A percentile compares a stretch with the other conserved stretches of the same genome.
These are phyloP conservation scores for Chrysina gloriosa DNA, from an alignment of 2,888 invertebrate genomes.

Conservation along the genomic window DNA sequence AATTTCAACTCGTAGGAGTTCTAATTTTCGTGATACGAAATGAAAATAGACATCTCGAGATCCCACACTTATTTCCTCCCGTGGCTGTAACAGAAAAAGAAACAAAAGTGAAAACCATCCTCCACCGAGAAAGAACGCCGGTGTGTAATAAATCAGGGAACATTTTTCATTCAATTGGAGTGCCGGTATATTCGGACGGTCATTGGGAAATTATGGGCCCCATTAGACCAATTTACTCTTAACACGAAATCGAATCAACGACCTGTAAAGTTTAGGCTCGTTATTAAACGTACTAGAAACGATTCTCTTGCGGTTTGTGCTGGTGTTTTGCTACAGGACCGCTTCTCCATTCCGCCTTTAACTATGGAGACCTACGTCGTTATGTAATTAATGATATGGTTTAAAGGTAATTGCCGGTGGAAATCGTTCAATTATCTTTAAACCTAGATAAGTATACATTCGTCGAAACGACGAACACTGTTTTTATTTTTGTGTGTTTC, in stretches of 20 bases:
- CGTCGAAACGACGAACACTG: too few relatives aligned
- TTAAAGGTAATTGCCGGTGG: neutral
- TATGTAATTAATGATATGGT: slow-evolving; percentile 1
- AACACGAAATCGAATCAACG: slow-evolving; percentile 60
- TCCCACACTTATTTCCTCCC: too few relatives aligned
- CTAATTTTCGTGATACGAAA: too few relatives aligned
- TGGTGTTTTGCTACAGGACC: slow-evolving; percentile 49
- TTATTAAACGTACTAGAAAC: slow-evolving; percentile 56
- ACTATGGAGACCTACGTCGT: neutral
- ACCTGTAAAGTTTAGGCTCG: slow-evolving; percentile 57
- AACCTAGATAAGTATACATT: neutral
- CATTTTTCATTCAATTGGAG: slow-evolving; percentile 41
- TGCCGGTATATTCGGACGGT: slow-evolving; percentile 48
- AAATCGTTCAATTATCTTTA: neutral
- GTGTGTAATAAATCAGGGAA: slow-evolving; percentile 27
- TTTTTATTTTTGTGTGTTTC: too few relatives aligned
- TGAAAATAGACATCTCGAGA: too few relatives aligned
- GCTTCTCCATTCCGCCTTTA: slow-evolving; percentile 3
- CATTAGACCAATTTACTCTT: slow-evolving; percentile 63
- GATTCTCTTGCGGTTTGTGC: slow-evolving; percentile 56
- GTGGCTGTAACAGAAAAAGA: too few relatives aligned
- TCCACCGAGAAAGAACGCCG: neutral
- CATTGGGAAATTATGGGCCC: slow-evolving; percentile 62
- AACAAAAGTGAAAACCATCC: neutral
- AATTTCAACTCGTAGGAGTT: too few relatives aligned